Evolutionary conservation across 2,113 vertebrate species (phyloP).

Genomic region (Rallus limicola): DNA sequence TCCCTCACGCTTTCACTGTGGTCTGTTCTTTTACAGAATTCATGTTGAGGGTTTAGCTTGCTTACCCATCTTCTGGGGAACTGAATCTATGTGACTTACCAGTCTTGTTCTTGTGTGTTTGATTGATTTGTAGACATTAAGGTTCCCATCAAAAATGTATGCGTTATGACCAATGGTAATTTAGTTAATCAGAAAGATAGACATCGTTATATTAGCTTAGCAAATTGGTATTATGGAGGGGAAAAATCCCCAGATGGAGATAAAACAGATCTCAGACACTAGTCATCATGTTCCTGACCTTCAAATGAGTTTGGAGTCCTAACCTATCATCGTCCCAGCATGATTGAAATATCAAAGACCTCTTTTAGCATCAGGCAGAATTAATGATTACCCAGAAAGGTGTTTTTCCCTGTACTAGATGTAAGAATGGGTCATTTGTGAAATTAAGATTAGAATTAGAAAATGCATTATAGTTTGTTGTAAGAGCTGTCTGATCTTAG

Average conservation of each 20-base stretch:
- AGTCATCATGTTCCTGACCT: neutral
- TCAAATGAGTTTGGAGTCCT: neutral
- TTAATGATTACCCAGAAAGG: neutral
- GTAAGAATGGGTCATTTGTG: neutral
- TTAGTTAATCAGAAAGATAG: neutral
- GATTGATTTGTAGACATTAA: neutral
- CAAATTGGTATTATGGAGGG: neutral
- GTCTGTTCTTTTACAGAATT: neutral
- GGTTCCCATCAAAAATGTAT: neutral
- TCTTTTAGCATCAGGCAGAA: neutral
- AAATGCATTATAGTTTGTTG: neutral
- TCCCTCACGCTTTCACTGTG: accelerated
- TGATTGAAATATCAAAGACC: neutral
- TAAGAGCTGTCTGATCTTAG: neutral
- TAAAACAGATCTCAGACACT: neutral
- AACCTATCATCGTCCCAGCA: neutral
- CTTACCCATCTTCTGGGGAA: neutral
- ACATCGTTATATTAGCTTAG: neutral
- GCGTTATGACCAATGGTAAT: neutral
- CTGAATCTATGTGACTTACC: neutral
- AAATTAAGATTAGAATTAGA: neutral
- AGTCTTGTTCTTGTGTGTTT: neutral
- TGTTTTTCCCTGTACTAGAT: neutral
- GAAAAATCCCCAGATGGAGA: neutral
- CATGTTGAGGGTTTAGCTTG: neutral